A percentile compares a stretch with the other conserved stretches of the same genome.
Conservation (phyloP, 2,888 invertebrate genomes). For the Yponomeuta malinellus region DNA sequence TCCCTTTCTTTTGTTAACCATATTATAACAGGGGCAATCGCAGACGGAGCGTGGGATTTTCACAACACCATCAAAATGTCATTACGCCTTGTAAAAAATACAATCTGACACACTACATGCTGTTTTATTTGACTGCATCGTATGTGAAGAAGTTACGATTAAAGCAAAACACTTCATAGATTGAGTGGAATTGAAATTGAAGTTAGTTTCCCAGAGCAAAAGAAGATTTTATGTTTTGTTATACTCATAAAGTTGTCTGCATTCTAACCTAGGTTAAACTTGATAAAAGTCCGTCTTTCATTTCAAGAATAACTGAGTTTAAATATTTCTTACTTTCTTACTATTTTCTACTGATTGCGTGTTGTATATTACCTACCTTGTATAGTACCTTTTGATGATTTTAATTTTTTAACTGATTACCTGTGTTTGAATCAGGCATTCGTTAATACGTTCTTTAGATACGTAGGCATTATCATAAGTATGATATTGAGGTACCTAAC, state of each 20-base stretch:
- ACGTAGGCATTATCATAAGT: not conserved
- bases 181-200: not conserved
- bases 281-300: no score
- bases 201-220: not conserved
- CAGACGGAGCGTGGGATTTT: not conserved
- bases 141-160: not conserved
- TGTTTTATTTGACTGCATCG: not conserved
- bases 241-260: no score
- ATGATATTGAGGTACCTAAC: no score
- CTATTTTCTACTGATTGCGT: no score
- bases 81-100: not conserved
- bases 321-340: no score
- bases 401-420: no score
- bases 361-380: no score
- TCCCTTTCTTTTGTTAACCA: no score
- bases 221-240: not conserved
- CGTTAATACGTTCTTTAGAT: not conserved
- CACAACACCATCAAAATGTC: not conserved
- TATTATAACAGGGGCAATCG: not conserved
- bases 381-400: no score
- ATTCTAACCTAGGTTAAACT: no score
- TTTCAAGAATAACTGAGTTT: no score
- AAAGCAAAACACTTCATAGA: not conserved
- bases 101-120: not conserved
- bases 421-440: no score